Base-by-base conservation (phyloP, 2,797 vertebrate species). In the Lophius americanus region DNA sequence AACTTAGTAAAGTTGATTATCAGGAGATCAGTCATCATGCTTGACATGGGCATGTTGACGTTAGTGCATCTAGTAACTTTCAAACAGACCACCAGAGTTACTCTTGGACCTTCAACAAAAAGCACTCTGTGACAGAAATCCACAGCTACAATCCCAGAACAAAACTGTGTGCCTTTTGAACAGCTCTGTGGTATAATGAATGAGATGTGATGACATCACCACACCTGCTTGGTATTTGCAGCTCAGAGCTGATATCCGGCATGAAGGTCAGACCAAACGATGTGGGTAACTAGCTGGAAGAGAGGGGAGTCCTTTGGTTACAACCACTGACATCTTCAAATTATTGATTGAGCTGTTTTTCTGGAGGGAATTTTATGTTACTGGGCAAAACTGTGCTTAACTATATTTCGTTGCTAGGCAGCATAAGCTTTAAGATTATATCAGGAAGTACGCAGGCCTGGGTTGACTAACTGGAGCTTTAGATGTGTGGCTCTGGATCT, bases 201-300 rank as follows among this genome's bases (percentile, higher is more conserved):
- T 36, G 64, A 76, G 76, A 75, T 55, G 74, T 47, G 59, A 81
- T 89, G 86, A 90, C 86, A 80, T 90, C 86, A 84, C 78, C 85
- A 79, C 90, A 90, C 89, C 89, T 90, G 87, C 85, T 83, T 78
- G 87, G 80, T 86, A 87, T 92, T 89, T 91, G 76, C 48, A 32
- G 79, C 38, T 79, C 63, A 11, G 75, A 66, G 65, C 73, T 63
- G 73, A 68, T 67, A 78, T 73, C 44, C 55, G 64, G 81, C 75
- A 76, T 57, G 81, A 81, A 81, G 81, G 81, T 83, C 76, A 75
- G 77, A 68, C 33, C 65, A 9, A 73, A 72, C 14, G 41, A 69
- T 66, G 60, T 9, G 55, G 65, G 69, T 73, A 68, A 64, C 53
- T 32, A 63, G 37, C 38, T 73, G 68, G 56, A 58, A 53, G 52